Evolutionary conservation across 2,113 vertebrate genomes (phyloP).

Genomic region (Penelope pileata): DNA sequence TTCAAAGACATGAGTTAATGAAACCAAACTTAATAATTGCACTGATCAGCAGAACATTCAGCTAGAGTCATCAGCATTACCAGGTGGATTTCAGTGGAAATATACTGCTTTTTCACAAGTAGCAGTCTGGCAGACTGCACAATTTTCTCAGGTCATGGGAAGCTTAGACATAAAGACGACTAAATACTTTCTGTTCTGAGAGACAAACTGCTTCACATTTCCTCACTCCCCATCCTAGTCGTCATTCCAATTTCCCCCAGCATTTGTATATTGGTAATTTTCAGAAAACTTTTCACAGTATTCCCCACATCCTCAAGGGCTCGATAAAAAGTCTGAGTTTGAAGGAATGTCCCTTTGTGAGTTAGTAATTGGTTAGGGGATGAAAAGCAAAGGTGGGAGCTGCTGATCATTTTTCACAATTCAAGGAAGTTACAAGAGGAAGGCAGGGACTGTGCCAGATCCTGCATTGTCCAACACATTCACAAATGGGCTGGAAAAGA

Average conservation of each 20-base stretch:
- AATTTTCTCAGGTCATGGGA: neutral
- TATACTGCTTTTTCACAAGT: neutral
- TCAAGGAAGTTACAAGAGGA: constrained; percentile 26
- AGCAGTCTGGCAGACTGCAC: neutral
- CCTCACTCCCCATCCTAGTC: neutral
- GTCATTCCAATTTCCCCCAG: neutral
- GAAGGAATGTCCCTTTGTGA: constrained; percentile 1
- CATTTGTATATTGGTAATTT: neutral
- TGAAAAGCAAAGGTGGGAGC: constrained; percentile 28
- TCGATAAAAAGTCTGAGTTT: neutral
- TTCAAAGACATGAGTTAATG: neutral
- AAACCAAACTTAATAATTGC: neutral
- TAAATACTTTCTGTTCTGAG: neutral
- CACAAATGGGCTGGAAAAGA: neutral
- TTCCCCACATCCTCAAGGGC: neutral
- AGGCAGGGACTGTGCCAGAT: neutral
- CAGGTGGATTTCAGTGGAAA: neutral
- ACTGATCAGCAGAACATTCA: neutral
- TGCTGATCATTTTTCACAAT: neutral
- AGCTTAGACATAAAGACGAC: neutral
- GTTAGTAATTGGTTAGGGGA: neutral
- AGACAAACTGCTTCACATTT: neutral
- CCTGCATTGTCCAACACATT: neutral
- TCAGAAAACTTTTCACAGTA: neutral
- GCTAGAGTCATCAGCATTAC: neutral